Evolutionary conservation across 2,113 vertebrate genomes (phyloP).

Genomic region (Arothron firmamentum): DNA sequence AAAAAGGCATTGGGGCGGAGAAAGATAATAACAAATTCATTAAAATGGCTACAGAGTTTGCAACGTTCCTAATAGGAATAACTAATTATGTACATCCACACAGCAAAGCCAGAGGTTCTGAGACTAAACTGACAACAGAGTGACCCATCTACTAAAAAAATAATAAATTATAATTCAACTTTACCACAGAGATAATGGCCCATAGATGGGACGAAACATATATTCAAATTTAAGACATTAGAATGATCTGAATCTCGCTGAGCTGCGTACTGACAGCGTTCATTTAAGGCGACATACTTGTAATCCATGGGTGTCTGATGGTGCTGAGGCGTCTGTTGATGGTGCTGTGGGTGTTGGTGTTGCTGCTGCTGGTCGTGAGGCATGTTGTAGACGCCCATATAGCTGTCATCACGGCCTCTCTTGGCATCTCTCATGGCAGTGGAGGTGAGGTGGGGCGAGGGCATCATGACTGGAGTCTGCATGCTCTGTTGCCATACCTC

Average conservation of each 20-base stretch:
- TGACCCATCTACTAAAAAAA: too few relatives aligned
- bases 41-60: constrained; percentile 14
- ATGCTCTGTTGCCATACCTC: constrained; percentile 92
- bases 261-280: too few relatives aligned
- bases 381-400: constrained; percentile 91
- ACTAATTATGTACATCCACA: too few relatives aligned
- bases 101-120: too few relatives aligned
- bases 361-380: constrained; percentile 84
- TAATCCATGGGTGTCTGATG: constrained; percentile 92
- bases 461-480: constrained; percentile 94
- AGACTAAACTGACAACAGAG: too few relatives aligned
- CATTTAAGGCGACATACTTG: constrained; percentile 79
- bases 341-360: constrained; percentile 74
- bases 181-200: too few relatives aligned
- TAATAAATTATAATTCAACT: too few relatives aligned
- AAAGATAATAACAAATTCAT: constrained; percentile 24
- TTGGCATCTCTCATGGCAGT: constrained; percentile 96
- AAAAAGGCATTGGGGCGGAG: background rate
- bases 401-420: constrained; percentile 90
- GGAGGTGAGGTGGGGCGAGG: constrained; percentile 93
- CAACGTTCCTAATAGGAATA: too few relatives aligned
- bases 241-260: too few relatives aligned
- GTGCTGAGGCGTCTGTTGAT: constrained; percentile 72
- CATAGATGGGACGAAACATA: too few relatives aligned
- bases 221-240: too few relatives aligned